phyloP scores from a whole-genome alignment of 92 coral and sea anemone genomes.

The Actinostola sp. region DNA sequence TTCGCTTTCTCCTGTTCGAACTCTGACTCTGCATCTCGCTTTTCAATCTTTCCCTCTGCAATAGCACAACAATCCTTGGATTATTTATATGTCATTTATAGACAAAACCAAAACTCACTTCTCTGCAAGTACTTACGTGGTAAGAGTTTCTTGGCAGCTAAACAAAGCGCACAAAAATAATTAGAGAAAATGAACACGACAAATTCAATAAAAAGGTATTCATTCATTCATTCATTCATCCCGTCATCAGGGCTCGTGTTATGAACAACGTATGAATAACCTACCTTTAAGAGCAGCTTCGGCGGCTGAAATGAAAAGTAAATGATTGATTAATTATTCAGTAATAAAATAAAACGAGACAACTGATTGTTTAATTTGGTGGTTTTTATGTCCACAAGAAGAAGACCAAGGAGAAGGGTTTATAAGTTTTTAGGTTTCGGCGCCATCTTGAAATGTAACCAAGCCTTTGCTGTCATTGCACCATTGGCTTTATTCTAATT shows the following conservation, averaged over 20 bases:
- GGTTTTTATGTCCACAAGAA: too few relatives aligned
- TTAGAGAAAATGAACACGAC: not conserved
- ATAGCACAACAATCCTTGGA: not conserved
- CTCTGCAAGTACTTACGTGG: conserved; percentile 69
- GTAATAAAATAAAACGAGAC: too few relatives aligned
- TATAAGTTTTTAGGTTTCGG: too few relatives aligned
- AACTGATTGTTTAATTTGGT: too few relatives aligned
- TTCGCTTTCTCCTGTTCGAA: conserved; percentile 61
- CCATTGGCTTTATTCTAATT: too few relatives aligned
- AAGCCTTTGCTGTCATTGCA: too few relatives aligned
- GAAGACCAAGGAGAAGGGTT: too few relatives aligned
- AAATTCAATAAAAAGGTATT: not conserved
- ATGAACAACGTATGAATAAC: not conserved
- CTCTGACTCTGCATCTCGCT: conserved; percentile 77
- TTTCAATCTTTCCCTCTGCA: conserved; percentile 68
- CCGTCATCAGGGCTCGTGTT: not conserved
- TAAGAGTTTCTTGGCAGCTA: conserved; percentile 96
- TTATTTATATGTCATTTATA: not conserved
- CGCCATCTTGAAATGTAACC: too few relatives aligned
- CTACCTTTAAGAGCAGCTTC: conserved; percentile 94
- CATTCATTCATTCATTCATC: not conserved
- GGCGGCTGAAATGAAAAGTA: conserved; percentile 66
- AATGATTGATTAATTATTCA: not conserved
- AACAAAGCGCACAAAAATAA: not conserved
- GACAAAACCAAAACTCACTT: not conserved